A percentile compares a stretch with the other conserved stretches of the same genome.
These are phyloP conservation scores for Melospiza georgiana DNA, from an alignment of 2,113 vertebrate genomes.

Conservation along the genomic window DNA sequence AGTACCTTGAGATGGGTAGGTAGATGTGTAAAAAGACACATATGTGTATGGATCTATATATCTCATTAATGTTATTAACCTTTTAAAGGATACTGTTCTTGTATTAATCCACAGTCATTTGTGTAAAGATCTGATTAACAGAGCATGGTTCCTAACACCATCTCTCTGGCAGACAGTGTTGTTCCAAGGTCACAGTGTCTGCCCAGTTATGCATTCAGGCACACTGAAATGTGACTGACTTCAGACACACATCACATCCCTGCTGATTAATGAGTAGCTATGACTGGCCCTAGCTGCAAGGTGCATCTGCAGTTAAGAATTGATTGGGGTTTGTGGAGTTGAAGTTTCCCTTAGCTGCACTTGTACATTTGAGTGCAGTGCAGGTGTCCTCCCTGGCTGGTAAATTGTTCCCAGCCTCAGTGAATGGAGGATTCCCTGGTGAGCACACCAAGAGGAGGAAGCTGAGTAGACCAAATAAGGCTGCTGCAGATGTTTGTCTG, in stretches of 20 bases:
- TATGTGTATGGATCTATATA: not conserved
- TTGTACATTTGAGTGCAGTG: not conserved
- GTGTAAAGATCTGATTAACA: not conserved
- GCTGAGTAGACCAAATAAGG: not conserved
- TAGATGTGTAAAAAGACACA: not conserved
- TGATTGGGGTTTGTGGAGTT: not conserved
- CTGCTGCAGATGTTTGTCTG: not conserved
- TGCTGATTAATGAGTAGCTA: not conserved
- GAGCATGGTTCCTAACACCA: not conserved
- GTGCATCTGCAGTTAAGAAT: not conserved
- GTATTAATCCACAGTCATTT: not conserved
- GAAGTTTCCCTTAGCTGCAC: not conserved
- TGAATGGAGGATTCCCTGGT: not conserved
- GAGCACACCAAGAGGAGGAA: not conserved
- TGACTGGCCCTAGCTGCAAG: fast-evolving
- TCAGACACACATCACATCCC: not conserved
- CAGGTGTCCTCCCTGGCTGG: not conserved
- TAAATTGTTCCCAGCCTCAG: not conserved
- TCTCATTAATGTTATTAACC: not conserved
- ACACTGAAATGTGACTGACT: not conserved
- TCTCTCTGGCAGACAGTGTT: not conserved
- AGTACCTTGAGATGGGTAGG: not conserved
- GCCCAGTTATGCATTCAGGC: not conserved
- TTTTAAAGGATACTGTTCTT: not conserved
- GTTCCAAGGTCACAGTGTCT: not conserved